Evolutionary conservation across 1,140 invertebrate genomes (phyloP).

Genomic region (Drosophila neocordata): DNA sequence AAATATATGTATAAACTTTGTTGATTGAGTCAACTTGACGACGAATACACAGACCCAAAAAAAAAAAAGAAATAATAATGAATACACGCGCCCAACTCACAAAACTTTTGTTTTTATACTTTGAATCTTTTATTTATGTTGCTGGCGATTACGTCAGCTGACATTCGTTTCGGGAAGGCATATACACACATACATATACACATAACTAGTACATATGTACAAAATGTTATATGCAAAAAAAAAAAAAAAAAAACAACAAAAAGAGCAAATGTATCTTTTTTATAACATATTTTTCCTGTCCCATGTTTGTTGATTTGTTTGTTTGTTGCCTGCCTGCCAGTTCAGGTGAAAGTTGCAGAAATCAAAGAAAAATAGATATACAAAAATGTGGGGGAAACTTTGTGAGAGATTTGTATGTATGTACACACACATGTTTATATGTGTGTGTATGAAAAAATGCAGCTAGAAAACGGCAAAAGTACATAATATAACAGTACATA

Average conservation of each 20-base stretch:
- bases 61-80: conserved; percentile 6
- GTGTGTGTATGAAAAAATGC: conserved; percentile 9
- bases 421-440: too few species aligned
- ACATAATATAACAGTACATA: conserved; percentile 17
- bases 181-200: conserved; percentile 7
- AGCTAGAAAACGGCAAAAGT: conserved; percentile 13
- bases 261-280: conserved; percentile 35
- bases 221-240: conserved; percentile 20
- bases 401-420: conserved; percentile 26
- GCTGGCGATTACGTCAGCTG: conserved; percentile 70
- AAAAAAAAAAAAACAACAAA: conserved; percentile 6
- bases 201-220: conserved; percentile 25
- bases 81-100: conserved; percentile 44
- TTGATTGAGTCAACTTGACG: conserved; percentile 65
- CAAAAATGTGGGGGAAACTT: conserved; percentile 37
- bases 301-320: conserved; percentile 50
- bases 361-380: conserved; percentile 42
- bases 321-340: conserved; percentile 12
- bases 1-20: conserved; percentile 27
- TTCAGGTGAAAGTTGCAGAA: conserved; percentile 70
- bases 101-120: conserved; percentile 63
- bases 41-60: conserved; percentile 20
- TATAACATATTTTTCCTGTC: conserved; percentile 45
- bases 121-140: conserved; percentile 57
- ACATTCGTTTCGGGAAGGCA: conserved; percentile 49